Base-by-base conservation (phyloP, 2,888 invertebrate species). In the Diplolepis rosae region DNA sequence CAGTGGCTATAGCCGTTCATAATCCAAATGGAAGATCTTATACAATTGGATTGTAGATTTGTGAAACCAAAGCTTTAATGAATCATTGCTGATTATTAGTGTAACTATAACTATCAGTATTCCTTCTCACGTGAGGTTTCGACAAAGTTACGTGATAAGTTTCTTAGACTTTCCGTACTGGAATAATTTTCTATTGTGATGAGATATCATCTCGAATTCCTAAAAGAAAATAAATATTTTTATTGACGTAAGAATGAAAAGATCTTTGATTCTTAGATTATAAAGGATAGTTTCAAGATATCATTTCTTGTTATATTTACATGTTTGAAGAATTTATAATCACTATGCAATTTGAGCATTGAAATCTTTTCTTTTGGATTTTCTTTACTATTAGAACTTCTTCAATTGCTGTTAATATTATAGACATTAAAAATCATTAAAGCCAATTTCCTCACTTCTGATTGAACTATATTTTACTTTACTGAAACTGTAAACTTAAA, bases 11-110 rank as follows among this genome's bases (percentile, higher is more conserved):
- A 13, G 87, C 91, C 2, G 91, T 95, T 71, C 93, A 94, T 85
- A 95, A 95, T 89, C 92, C 93, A 6, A 92, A 92, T 83, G 95
- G 94, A n/a, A 89, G 94, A 74, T 93, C 94, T 2, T 94, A 93
- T 84, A 93, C 91, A 66, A 94, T 95, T 75, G 93, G 93, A 74
- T 89, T 93, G 67, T 92, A 86, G 85, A 7, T 39, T 3, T 61
- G 4, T n/a, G 3, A 1, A n/a, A 61, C n/a, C n/a, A 42, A 39
- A 56, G n/a, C n/a, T n/a, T 9, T 5, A 32, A 32, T 0, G 18
- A 54, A 4, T 32, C 15, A 32, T 15, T 32, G 30, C 18, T 4
- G 30, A 24, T 39, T 15, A 32, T 27, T 61, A 13, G 1, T 9
- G 24, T 27, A 39, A 39, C 13, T n/a, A 27, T 24, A 13, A 61